Evolutionary conservation across 2,888 invertebrate species (phyloP).

Genomic region (Scelioninae gen. 1): DNA sequence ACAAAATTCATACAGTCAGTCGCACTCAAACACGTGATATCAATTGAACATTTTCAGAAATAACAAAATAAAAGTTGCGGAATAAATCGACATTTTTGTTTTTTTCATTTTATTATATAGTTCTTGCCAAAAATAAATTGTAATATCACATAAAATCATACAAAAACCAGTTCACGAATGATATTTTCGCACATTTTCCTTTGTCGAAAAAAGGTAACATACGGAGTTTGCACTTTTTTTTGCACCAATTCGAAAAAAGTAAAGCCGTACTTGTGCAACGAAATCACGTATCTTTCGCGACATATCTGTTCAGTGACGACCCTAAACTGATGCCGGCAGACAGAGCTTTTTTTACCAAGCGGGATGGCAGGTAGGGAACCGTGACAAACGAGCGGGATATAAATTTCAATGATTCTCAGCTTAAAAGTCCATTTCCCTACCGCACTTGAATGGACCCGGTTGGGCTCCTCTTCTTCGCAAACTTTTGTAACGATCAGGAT

Average conservation of each 20-base stretch:
- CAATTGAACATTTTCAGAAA: no score
- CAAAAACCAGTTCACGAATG: constrained; percentile 38
- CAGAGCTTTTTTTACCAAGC: constrained; percentile 49
- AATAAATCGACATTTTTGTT: constrained; percentile 16
- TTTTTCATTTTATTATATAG: constrained; percentile 25
- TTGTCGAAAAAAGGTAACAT: constrained; percentile 19
- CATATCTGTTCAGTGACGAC: constrained; percentile 65
- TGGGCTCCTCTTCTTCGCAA: constrained; percentile 56
- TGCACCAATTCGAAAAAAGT: constrained; percentile 44
- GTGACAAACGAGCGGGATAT: constrained; percentile 78
- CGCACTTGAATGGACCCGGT: constrained; percentile 57
- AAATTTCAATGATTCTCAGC: constrained; percentile 77
- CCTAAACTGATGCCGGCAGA: constrained; percentile 64
- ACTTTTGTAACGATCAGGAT: constrained; percentile 53
- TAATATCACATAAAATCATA: constrained; percentile 34
- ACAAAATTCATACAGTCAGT: no score
- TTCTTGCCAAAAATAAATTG: constrained; percentile 32
- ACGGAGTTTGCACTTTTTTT: constrained; percentile 48
- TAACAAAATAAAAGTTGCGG: background rate
- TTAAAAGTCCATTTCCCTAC: constrained; percentile 71
- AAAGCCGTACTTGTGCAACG: constrained; percentile 50
- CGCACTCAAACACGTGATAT: no score
- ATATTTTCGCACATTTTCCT: constrained; percentile 43
- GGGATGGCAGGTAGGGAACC: constrained; percentile 55
- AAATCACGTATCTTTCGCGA: constrained; percentile 69